Evolutionary conservation across 2,888 invertebrate species (phyloP).

Genomic region (Drosophila borealis): DNA sequence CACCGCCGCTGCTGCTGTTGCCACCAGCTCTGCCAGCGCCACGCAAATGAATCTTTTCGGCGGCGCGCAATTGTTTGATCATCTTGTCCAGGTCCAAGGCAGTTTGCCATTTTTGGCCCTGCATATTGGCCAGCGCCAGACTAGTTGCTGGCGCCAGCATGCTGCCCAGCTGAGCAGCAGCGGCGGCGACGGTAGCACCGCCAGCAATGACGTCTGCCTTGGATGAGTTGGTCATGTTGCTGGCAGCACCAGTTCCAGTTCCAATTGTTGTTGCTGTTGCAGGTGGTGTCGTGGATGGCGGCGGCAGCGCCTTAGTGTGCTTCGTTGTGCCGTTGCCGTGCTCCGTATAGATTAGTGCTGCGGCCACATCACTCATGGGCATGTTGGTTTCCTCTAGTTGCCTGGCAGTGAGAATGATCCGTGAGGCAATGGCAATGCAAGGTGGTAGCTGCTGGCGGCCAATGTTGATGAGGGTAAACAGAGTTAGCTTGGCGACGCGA

Average conservation of each 20-base stretch:
- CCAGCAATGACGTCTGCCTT: conserved; percentile 47
- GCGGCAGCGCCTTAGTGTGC: conserved; percentile 34
- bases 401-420: conserved; percentile 35
- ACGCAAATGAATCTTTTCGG: conserved; percentile 74
- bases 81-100: conserved; percentile 81
- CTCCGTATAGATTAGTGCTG: conserved; percentile 63
- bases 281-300: conserved; percentile 12
- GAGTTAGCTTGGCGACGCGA: conserved; percentile 59
- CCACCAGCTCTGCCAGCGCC: conserved; percentile 42
- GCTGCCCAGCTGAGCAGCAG: conserved; percentile 38
- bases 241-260: conserved; percentile 20
- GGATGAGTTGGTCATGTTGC: conserved; percentile 56
- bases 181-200: conserved; percentile 16
- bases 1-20: background rate
- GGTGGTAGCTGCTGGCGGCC: conserved; percentile 50
- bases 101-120: conserved; percentile 82
- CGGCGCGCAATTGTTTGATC: conserved; percentile 77
- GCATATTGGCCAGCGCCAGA: conserved; percentile 48
- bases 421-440: conserved; percentile 41
- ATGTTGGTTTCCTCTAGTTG: conserved; percentile 37
- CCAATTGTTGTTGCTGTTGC: conserved; percentile 11
- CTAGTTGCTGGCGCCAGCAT: conserved; percentile 41
- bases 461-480: conserved; percentile 56
- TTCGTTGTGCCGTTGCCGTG: conserved; percentile 55
- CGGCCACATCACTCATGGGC: conserved; percentile 68